A percentile compares a stretch with the other conserved stretches of the same genome.
phyloP scores from a whole-genome alignment of 2,113 vertebrate genomes.

The Chlamydotis undulata region DNA sequence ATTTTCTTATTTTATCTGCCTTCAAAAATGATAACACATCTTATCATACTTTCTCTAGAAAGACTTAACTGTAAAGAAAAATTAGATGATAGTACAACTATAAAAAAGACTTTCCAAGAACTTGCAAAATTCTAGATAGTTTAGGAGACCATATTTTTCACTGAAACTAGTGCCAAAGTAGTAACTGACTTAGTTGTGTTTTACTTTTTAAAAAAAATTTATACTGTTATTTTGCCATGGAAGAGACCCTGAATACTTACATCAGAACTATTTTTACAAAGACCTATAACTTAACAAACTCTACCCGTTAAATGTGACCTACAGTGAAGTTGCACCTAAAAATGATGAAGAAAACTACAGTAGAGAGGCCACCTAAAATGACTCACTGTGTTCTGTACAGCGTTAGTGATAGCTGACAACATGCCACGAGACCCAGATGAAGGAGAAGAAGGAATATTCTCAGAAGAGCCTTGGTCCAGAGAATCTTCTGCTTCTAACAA shows the following conservation, averaged over 20 bases:
- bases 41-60: neutral
- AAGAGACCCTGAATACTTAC: neutral
- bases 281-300: neutral
- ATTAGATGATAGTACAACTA: neutral
- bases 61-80: neutral
- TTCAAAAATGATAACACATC: neutral
- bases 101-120: neutral
- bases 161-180: neutral
- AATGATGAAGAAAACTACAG: neutral
- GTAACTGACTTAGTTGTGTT: neutral
- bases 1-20: neutral
- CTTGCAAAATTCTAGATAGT: neutral
- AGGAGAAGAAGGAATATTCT: conserved; percentile 50
- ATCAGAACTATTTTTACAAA: neutral
- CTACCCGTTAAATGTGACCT: neutral
- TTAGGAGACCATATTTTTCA: neutral
- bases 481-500: conserved; percentile 40
- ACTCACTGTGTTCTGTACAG: conserved; percentile 93
- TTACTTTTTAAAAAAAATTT: neutral
- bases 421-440: conserved; percentile 81
- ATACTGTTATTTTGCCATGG: neutral
- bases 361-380: neutral
- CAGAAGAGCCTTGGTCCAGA: conserved; percentile 27
- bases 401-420: conserved; percentile 88
- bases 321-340: neutral